Percentiles rank a stretch among this genome's conserved stretches.
Evolutionary conservation across 2,888 invertebrate species (phyloP).

Genomic region (Drosophila birchii): DNA sequence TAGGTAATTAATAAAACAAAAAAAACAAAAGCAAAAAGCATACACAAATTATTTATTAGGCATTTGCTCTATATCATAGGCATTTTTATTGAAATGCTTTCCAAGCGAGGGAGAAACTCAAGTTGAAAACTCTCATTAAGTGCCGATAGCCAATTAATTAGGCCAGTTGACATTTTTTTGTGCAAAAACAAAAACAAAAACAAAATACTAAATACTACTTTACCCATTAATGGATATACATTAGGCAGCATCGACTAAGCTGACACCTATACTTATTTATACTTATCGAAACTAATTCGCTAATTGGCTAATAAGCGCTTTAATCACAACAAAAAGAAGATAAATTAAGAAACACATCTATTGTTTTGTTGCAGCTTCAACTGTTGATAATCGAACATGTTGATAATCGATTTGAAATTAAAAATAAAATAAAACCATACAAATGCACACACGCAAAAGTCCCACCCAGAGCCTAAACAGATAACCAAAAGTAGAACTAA

Average conservation of each 20-base stretch:
- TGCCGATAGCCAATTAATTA: constrained; percentile 36
- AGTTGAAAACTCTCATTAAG: constrained; percentile 22
- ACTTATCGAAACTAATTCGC: constrained; percentile 22
- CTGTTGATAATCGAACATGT: constrained; percentile 58
- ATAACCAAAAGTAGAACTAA: background rate
- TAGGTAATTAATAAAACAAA: constrained; percentile 22
- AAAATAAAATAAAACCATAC: constrained; percentile 1
- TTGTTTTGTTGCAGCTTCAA: constrained; percentile 7
- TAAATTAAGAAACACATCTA: background rate
- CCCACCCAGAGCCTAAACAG: constrained; percentile 1
- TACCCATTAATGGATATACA: constrained; percentile 23
- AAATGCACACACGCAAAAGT: constrained; percentile 1
- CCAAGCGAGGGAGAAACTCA: constrained; percentile 20
- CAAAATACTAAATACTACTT: constrained; percentile 11
- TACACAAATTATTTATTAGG: constrained; percentile 29
- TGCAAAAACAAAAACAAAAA: constrained; percentile 4
- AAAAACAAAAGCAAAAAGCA: constrained; percentile 2
- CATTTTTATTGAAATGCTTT: constrained; percentile 79
- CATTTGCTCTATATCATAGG: constrained; percentile 43
- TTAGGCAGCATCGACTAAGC: constrained; percentile 5
- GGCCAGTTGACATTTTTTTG: constrained; percentile 31
- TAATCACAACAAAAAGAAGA: background rate
- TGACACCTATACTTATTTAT: constrained; percentile 20
- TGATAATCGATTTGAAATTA: constrained; percentile 51
- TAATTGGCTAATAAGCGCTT: constrained; percentile 31